Evolutionary conservation across 2,797 vertebrate genomes (phyloP).

Genomic region (Halcyon badia): DNA sequence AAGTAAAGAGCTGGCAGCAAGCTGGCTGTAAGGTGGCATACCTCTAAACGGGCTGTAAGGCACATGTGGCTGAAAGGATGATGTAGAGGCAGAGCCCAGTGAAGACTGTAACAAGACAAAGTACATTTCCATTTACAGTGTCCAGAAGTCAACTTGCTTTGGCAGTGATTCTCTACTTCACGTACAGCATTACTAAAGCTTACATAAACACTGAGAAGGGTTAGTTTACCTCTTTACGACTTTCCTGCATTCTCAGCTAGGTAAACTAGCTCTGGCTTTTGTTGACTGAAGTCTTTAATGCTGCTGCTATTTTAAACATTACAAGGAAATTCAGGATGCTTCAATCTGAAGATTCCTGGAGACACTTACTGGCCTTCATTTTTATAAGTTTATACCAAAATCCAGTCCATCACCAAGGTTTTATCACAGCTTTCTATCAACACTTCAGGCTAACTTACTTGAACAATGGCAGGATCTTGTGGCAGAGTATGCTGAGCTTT

Average conservation of each 20-base stretch:
- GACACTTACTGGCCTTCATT: background rate
- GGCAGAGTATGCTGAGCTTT: conserved; percentile 91
- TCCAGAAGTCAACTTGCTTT: conserved; percentile 6
- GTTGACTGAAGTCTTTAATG: background rate
- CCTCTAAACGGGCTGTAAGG: conserved; percentile 89
- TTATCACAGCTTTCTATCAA: background rate
- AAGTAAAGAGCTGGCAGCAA: conserved; percentile 91
- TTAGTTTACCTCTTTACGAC: conserved; percentile 5
- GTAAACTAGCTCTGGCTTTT: conserved; percentile 23
- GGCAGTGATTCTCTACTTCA: conserved; percentile 38
- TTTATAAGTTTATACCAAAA: background rate
- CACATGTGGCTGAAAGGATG: conserved; percentile 87
- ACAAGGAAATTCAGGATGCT: background rate
- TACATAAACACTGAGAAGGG: background rate
- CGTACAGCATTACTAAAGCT: background rate
- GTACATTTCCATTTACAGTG: conserved; percentile 60
- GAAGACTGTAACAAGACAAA: conserved; percentile 84
- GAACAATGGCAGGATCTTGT: conserved; percentile 95
- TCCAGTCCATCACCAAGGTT: background rate
- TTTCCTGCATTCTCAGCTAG: conserved; percentile 15
- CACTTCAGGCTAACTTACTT: conserved; percentile 80
- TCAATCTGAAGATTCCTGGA: background rate
- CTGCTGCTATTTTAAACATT: conserved; percentile 14
- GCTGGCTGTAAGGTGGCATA: conserved; percentile 90
- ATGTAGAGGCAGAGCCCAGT: conserved; percentile 84